Evolutionary conservation across 2,113 vertebrate genomes (phyloP).

Genomic region (Illadopsis cleaveri): DNA sequence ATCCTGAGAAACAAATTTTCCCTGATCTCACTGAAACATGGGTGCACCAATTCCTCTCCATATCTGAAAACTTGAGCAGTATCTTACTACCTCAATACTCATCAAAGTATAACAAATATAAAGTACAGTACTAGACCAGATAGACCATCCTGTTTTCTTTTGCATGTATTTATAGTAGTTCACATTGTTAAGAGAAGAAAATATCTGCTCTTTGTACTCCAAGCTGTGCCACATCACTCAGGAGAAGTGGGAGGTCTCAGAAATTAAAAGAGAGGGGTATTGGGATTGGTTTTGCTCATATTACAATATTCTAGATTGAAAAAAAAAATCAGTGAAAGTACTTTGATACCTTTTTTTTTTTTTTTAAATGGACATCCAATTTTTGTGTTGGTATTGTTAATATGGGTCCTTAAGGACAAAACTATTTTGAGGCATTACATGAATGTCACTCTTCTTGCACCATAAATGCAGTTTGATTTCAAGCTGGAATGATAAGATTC

Average conservation of each 20-base stretch:
- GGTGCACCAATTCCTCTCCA: not conserved
- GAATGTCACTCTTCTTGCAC: not conserved
- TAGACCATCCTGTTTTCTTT: not conserved
- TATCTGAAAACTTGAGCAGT: not conserved
- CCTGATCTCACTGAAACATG: not conserved
- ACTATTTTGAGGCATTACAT: not conserved
- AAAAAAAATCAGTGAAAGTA: not conserved
- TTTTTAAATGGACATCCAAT: not conserved
- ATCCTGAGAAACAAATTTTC: not conserved
- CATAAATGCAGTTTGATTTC: not conserved
- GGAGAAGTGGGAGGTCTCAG: not conserved
- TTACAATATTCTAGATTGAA: not conserved
- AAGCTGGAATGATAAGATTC: not conserved
- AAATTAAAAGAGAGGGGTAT: not conserved
- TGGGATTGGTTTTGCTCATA: not conserved
- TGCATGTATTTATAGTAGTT: not conserved
- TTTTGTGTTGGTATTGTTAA: not conserved
- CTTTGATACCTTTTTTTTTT: too few species aligned
- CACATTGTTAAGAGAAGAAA: not conserved
- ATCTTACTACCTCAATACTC: not conserved
- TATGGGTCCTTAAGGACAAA: not conserved
- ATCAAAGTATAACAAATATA: not conserved
- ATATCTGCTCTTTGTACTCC: not conserved
- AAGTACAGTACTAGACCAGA: not conserved
- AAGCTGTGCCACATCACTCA: not conserved